Base-by-base conservation (phyloP, 2,113 vertebrate species). In the Pleuronectes platessa region DNA sequence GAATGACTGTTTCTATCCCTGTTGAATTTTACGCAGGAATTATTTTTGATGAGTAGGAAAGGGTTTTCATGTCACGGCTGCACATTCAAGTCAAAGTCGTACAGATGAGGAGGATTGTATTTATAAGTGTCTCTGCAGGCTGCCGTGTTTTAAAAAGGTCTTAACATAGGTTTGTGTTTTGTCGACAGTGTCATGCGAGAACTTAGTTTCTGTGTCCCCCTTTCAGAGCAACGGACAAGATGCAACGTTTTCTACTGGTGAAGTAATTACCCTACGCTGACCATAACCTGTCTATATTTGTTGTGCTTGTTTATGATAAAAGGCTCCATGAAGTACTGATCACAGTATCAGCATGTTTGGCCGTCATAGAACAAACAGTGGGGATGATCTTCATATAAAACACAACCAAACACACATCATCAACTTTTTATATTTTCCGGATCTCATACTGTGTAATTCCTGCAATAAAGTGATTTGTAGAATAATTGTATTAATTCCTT, bases 391-490 rank as follows among this genome's bases (percentile, higher is more conserved):
- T 58, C 61, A 71, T 27, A 78, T 79, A 71, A 84, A 78, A 76
- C 40, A 76, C 55, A 71, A 78, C 37, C 61, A 20, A 82, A 69
- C 47, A 65, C 51, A 45, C 17, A 35, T 61, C 9, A 31, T 65
- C 0, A 2, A 45, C 40, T 62, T 59, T 83, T 72, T 81, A 51
- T 85, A 68, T 82, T 81, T 83, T 70, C 27, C 64, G 60, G 51
- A 42, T 74, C 67, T 61, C 71, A 83, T 85, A 72, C 58, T 82
- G 72, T 91, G 71, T 90, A 80, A 76, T 82, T 84, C 49, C 64
- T 88, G 69, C 85, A 92, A 89, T 92, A 92, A 93, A 91, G 40
- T 63, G 2, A 82, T 89, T 76, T 92, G 56, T 87, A 88, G 79
- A 86, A 56, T 24, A 56, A 24, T 56, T 12, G 20, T n/a, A 9